Evolutionary conservation across 2,888 invertebrate genomes (phyloP).

Genomic region (Macrosoma leucophasiata): DNA sequence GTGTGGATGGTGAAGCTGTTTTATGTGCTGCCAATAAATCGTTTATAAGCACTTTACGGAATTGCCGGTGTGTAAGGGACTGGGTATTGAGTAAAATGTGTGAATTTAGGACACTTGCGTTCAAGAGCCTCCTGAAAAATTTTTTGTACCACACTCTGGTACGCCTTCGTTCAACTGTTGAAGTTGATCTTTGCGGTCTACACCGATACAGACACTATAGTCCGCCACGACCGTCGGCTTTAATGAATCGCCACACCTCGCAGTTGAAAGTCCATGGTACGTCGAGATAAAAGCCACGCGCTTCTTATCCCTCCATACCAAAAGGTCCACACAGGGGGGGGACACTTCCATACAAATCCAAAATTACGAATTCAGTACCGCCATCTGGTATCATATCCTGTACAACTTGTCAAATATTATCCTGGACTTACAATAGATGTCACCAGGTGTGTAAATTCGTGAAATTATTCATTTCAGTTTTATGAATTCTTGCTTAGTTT

Average conservation of each 20-base stretch:
- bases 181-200: conserved; percentile 16
- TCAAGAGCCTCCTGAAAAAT: conserved; percentile 20
- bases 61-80: conserved; percentile 2
- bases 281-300: conserved; percentile 20
- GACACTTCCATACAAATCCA: too few relatives aligned
- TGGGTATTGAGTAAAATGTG: conserved; percentile 5
- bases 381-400: too few relatives aligned
- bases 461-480: too few relatives aligned
- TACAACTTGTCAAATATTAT: too few relatives aligned
- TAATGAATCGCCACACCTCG: conserved; percentile 1
- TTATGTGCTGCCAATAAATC: conserved; percentile 1
- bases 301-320: conserved; percentile 35
- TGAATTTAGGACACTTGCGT: conserved; percentile 21
- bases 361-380: too few relatives aligned
- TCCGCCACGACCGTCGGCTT: conserved; percentile 14
- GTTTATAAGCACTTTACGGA: conserved; percentile 5
- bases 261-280: conserved; percentile 18
- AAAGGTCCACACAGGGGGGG: too few relatives aligned
- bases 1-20: neutral
- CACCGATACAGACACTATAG: conserved; percentile 20
- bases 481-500: too few relatives aligned
- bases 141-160: conserved; percentile 26
- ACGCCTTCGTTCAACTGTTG: conserved; percentile 19
- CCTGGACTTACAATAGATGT: too few relatives aligned
- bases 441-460: too few relatives aligned